A percentile compares a stretch with the other conserved stretches of the same genome.
These are phyloP conservation scores for Drosophila ironensis DNA, from an alignment of 1,140 invertebrate genomes.

Conservation along the genomic window DNA sequence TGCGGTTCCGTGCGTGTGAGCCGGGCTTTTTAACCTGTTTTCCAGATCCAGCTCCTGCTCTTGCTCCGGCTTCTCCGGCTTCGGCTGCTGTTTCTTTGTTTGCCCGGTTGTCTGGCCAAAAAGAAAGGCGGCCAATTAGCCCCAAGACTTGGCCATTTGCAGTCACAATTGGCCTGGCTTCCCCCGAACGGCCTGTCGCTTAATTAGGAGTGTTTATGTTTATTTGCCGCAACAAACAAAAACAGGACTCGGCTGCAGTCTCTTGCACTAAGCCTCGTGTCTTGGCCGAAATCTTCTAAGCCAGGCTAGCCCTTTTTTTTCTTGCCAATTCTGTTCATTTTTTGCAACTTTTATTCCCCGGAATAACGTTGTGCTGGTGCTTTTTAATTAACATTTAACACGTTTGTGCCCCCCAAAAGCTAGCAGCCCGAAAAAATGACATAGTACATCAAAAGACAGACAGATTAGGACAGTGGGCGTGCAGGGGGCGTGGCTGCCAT, in stretches of 20 bases:
- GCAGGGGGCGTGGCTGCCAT: conserved; percentile 53
- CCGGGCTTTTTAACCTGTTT: conserved; percentile 27
- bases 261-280: conserved; percentile 36
- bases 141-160: conserved; percentile 19
- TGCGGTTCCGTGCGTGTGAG: conserved; percentile 49
- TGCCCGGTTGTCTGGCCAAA: conserved; percentile 48
- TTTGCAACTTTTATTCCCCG: conserved; percentile 2
- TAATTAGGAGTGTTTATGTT: conserved; percentile 75
- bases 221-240: conserved; percentile 9
- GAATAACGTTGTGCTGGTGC: conserved; percentile 18
- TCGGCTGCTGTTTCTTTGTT: conserved; percentile 56
- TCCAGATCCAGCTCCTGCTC: not conserved
- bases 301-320: not conserved
- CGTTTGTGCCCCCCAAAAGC: conserved; percentile 27
- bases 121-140: conserved; percentile 71
- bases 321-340: not conserved
- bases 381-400: conserved; percentile 80
- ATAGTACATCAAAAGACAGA: conserved; percentile 68
- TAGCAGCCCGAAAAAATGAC: conserved; percentile 45
- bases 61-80: not conserved
- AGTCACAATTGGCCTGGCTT: conserved; percentile 13
- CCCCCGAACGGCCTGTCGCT: conserved; percentile 23
- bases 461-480: conserved; percentile 42
- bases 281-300: conserved; percentile 56
- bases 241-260: conserved; percentile 16